Base-by-base conservation (phyloP, 2,113 vertebrate genomes). In the Siniperca knerii region DNA sequence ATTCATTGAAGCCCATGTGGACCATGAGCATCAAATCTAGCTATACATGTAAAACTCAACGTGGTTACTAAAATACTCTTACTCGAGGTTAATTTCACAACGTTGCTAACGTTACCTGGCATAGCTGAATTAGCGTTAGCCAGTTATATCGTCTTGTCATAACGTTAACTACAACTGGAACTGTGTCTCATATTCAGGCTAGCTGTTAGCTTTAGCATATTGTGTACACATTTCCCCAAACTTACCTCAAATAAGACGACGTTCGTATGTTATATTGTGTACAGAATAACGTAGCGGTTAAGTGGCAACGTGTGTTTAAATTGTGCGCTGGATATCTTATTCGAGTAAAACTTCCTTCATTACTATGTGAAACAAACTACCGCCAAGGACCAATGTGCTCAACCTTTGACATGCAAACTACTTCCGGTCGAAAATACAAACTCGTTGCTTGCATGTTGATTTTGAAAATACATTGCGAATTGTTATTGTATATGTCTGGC, bases 361-460 rank as follows among this genome's bases (percentile, higher is more conserved):
- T 68, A 29, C 37, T 66, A 1, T 33, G 6, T n/a, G 25, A 79
- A 65, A n/a, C 46, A 42, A 9, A 55, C 16, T 55, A 60, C 90
- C 90, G 87, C 90, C 71, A 58, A 86, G 52, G 8, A 75, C 88
- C 87, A 94, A 95, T 85, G 94, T 94, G 94, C 60, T 72, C 86
- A 29, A 93, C 86, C 92, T 87, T 62, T 85, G 84, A 91, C 83
- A 74, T 35, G 23, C 0, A 4, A 87, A 91, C 77, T 87, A 2
- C 92, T 93, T 95, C 95, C 94, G 92, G 87, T 74, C 70, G 5
- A 75, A 71, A 12, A 64, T 3, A 2, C 1, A 44, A n/a, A 8
- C 4, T 50, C 23, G 9, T n/a, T 23, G n/a, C n/a, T n/a, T n/a
- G n/a, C n/a, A 3, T 42, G 37, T 23, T 65, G 20, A 23, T 2